Conservation (phyloP, 2,797 vertebrate species). For the Psittacula derbiana region DNA sequence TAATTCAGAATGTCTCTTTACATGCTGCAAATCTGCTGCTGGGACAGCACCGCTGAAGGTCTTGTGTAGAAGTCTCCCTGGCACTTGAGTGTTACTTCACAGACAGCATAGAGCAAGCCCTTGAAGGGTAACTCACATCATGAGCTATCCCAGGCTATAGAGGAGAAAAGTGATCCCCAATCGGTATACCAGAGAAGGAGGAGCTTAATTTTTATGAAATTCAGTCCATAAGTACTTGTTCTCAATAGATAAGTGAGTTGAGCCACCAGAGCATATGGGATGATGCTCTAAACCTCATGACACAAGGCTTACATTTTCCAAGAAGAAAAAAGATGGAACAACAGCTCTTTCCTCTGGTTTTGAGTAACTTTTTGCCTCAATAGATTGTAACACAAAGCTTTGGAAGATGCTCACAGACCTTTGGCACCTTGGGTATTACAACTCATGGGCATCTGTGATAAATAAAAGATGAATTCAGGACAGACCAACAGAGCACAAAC, state of each 20-base stretch:
- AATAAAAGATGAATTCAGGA: not conserved
- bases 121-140: not conserved
- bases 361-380: not conserved
- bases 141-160: not conserved
- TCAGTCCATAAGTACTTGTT: not conserved
- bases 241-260: not conserved
- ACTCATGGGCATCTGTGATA: not conserved
- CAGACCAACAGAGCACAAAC: not conserved
- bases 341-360: not conserved
- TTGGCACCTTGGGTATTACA: not conserved
- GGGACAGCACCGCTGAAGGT: not conserved
- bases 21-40: slow-evolving; percentile 19
- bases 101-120: not conserved
- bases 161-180: not conserved
- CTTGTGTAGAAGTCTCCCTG: not conserved
- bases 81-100: not conserved
- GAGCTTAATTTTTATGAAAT: slow-evolving; percentile 39
- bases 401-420: not conserved
- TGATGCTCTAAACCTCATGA: not conserved
- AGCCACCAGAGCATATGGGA: slow-evolving; percentile 10
- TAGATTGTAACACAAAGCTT: not conserved
- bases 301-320: not conserved
- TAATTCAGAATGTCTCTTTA: slow-evolving; percentile 4
- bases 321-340: not conserved
- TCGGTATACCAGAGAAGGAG: not conserved